Evolutionary conservation across 2,888 invertebrate genomes (phyloP), one percentile per base, ranked within the genome.

Genomic region (Chrysolina americana): DNA sequence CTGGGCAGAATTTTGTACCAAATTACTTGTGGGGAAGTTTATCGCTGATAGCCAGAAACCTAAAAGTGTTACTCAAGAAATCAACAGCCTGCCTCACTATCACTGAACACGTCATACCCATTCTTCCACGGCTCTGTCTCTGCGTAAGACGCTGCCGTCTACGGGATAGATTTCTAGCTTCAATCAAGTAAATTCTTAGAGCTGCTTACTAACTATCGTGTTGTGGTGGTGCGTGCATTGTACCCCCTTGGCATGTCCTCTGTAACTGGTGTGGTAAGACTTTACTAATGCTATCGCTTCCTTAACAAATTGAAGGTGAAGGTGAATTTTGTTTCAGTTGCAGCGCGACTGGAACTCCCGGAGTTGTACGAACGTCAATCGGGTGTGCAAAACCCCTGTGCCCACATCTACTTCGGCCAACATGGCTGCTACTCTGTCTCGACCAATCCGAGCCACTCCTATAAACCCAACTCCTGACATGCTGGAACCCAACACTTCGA

Each of bases 261-360:
- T 47, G 63, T 70, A 17, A 41, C 41, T n/a, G 53, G 56, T 48
- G 65, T 71, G 66, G 71, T 65, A 65, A 50, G 71, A 71, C 48
- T 36, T 65, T 78, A 77, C 73, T 78, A 77, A 79, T 73, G 78
- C 79, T 76, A 76, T 62, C 48, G 74, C 75, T 75, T 75, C 44
- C 62, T 74, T 69, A 73, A 73, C 69, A 73, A 53, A 41, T 53
- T 28, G 62, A 72, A 78, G 82, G 82, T 82, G 82, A 82, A 76
- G 82, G 81, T 79, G 68, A 75, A 78, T 81, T 82, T 77, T 78
- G 80, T 82, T 89, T 83, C 88, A 88, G 88, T 88, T 89, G 83
- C 89, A 89, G 83, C 88, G 88, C 85, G 88, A 87, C 80, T 89
- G 89, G 90, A 89, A 88, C 85, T 89, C 89, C 83, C 88, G 88